Evolutionary conservation across 37 sponge, comb jelly and placozoan genomes (phyloP).

Genomic region (Oscarella lobularis): DNA sequence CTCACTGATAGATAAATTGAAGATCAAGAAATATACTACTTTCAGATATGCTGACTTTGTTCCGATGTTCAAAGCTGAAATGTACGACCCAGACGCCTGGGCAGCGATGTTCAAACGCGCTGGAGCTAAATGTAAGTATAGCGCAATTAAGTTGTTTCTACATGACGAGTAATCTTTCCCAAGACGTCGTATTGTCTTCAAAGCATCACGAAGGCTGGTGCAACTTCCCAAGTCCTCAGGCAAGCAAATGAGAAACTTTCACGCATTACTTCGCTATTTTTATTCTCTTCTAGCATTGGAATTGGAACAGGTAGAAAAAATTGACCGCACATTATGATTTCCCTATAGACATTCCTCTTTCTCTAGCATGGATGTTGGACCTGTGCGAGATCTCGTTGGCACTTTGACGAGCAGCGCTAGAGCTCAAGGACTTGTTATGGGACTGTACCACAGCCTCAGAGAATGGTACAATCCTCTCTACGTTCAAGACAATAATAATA

Average conservation of each 20-base stretch:
- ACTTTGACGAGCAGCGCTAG: constrained; percentile 45
- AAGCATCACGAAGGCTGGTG: constrained; percentile 82
- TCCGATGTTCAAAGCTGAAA: constrained; percentile 70
- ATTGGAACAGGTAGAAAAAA: constrained; percentile 66
- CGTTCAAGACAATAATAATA: constrained; percentile 32
- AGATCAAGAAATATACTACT: neutral
- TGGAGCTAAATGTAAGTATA: constrained; percentile 65
- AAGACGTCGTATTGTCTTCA: constrained; percentile 61
- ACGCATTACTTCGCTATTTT: too few relatives aligned
- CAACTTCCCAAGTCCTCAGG: constrained; percentile 35
- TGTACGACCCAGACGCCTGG: constrained; percentile 65
- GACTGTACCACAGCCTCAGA: constrained; percentile 65
- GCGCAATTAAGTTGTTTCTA: neutral
- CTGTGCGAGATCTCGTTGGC: constrained; percentile 46
- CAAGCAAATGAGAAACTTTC: too few relatives aligned
- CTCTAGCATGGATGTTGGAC: constrained; percentile 40
- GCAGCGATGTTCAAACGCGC: constrained; percentile 51
- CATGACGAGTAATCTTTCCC: neutral
- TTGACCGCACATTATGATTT: too few relatives aligned
- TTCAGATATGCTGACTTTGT: constrained; percentile 60
- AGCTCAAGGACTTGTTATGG: constrained; percentile 43
- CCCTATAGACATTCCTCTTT: too few relatives aligned
- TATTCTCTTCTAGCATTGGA: constrained; percentile 41
- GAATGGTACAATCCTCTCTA: constrained; percentile 77
- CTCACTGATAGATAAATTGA: too few relatives aligned